Percentiles rank a stretch among this genome's conserved stretches.
Conservation (phyloP, 1,140 invertebrate species). For the Drosophila neocordata region DNA sequence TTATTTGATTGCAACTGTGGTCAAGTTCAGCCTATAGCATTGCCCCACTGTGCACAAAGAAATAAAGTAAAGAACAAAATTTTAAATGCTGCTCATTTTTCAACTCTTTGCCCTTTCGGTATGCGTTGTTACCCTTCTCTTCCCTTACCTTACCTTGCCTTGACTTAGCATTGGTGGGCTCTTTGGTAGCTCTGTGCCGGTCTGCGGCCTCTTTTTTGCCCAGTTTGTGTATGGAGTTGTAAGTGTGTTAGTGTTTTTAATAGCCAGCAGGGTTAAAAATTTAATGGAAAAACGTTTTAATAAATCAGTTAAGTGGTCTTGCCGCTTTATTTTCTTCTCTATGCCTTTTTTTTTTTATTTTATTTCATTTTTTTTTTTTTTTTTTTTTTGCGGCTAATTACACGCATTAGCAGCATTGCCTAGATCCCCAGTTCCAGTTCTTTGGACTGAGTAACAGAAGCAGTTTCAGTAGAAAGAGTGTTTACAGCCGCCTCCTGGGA, state of each 20-base stretch:
- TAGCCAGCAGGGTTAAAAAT: conserved; percentile 80
- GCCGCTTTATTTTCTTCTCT: conserved; percentile 52
- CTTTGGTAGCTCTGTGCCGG: background rate
- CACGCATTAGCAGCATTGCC: conserved; percentile 78
- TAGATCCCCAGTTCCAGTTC: conserved; percentile 43
- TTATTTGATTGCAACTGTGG: no score
- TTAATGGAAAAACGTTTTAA: conserved; percentile 82
- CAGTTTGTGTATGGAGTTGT: conserved; percentile 35
- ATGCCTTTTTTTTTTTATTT: background rate
- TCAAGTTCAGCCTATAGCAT: no score
- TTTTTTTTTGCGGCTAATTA: conserved; percentile 75
- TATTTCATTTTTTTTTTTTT: background rate
- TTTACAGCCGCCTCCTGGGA: conserved; percentile 46
- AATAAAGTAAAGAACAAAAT: conserved; percentile 47
- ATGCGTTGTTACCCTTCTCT: background rate
- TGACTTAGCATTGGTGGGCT: no score
- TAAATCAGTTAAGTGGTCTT: conserved; percentile 82
- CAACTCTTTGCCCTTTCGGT: conserved; percentile 53
- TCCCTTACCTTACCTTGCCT: no score
- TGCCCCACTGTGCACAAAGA: conserved; percentile 40
- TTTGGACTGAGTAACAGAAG: background rate
- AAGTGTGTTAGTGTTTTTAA: conserved; percentile 65
- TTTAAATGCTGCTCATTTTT: conserved; percentile 75
- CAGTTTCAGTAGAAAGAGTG: conserved; percentile 28
- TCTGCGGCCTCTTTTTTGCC: conserved; percentile 63